These are phyloP conservation scores for Lagothrix lagotricha DNA, from an alignment of 2,797 vertebrate species.

Conservation along the genomic window DNA sequence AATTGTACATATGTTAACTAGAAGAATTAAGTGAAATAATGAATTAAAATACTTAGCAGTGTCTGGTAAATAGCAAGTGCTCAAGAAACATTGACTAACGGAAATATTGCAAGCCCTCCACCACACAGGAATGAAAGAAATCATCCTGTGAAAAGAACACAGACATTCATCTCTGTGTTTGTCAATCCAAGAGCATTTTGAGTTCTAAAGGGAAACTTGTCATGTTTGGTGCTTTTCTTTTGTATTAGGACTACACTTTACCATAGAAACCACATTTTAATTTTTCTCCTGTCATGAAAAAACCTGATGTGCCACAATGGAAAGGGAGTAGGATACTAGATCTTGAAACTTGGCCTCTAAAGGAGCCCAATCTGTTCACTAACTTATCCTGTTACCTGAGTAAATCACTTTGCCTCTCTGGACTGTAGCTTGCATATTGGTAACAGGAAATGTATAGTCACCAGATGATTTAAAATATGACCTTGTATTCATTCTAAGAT, in stretches of 20 bases:
- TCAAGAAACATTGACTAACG: background rate
- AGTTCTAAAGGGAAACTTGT: background rate
- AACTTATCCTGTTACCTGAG: background rate
- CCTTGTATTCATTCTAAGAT: background rate
- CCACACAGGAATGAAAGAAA: background rate
- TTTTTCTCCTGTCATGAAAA: background rate
- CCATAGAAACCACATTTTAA: background rate
- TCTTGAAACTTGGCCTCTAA: background rate
- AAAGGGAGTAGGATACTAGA: background rate
- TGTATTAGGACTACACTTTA: background rate
- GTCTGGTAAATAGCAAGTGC: background rate
- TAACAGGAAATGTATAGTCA: background rate
- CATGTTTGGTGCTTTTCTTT: background rate
- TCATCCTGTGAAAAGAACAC: background rate
- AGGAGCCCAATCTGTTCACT: background rate
- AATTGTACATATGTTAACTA: background rate
- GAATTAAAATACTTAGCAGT: background rate
- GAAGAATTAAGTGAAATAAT: background rate
- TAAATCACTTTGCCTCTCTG: background rate
- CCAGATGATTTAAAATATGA: background rate
- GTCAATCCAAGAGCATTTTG: background rate
- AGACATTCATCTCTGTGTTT: background rate
- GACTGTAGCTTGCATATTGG: background rate
- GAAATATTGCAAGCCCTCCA: background rate
- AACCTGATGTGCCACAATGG: accelerated